phyloP scores from a whole-genome alignment of 1,140 invertebrate species.

The Leptopilina clavipes region DNA sequence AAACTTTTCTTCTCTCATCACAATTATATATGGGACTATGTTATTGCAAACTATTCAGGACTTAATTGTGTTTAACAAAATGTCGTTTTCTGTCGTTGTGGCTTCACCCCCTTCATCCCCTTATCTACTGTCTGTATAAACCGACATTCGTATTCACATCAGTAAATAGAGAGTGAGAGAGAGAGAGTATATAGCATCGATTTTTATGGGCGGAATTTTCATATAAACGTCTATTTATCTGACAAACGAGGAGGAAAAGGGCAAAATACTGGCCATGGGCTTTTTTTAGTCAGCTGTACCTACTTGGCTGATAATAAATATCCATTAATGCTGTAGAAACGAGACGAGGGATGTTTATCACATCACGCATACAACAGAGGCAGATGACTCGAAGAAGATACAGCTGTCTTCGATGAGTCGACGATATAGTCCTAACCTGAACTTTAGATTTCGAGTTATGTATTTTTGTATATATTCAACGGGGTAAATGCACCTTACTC shows the following conservation, averaged over 20 bases:
- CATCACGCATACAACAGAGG: constrained; percentile 64
- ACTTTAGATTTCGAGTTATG: constrained; percentile 40
- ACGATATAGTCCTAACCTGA: constrained; percentile 58
- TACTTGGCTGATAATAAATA: constrained; percentile 70
- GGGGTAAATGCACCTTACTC: neutral
- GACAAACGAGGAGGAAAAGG: constrained; percentile 25
- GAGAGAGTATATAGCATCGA: neutral
- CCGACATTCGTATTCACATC: too few relatives aligned
- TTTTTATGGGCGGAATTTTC: constrained; percentile 42
- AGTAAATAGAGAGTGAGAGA: too few relatives aligned
- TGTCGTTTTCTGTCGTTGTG: too few relatives aligned
- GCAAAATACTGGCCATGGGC: constrained; percentile 45
- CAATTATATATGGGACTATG: too few relatives aligned
- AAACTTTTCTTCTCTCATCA: too few relatives aligned
- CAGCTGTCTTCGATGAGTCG: constrained; percentile 70
- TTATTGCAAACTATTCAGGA: too few relatives aligned
- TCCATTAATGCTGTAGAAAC: constrained; percentile 65
- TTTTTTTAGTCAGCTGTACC: constrained; percentile 67
- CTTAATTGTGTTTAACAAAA: too few relatives aligned
- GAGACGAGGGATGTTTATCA: constrained; percentile 63
- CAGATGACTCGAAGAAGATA: constrained; percentile 69
- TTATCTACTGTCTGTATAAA: neutral
- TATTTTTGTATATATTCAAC: constrained; percentile 33
- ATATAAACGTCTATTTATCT: constrained; percentile 32
- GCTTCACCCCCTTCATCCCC: neutral